Base-by-base conservation (phyloP, 2,113 vertebrate genomes). In the Amphilophus citrinellus region DNA sequence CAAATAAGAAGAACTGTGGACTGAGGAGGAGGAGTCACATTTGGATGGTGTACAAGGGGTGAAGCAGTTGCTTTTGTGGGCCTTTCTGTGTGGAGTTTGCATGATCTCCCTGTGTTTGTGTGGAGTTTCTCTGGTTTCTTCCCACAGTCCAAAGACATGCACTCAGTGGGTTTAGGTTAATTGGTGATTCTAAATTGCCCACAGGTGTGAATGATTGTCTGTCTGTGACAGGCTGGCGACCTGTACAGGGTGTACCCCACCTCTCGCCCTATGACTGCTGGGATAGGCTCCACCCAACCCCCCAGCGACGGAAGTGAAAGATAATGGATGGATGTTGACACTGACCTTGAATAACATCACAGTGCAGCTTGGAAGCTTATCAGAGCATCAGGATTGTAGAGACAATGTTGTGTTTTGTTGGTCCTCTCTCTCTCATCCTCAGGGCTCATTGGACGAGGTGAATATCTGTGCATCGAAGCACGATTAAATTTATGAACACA, bases 401-500 rank as follows among this genome's bases (percentile, higher is more conserved):
- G 39, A 5, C 17, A 59, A 18, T 18, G 15, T 32, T 24, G 32
- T 42, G 32, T 75, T 63, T 63, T 39, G 61, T 63, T 9, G 35
- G 50, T 73, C 66, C 57, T 37, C 37, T 44, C 7, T 57, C 6
- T 56, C 11, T 50, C 10, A 1, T 75, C 47, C 57, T 78, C 47
- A 3, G 57, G 30, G 71, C 58, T 84, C 68, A 76, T 35, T 58
- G 77, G 13, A 47, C 42, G 13, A 61, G 65, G 13, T 50, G 68
- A 80, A 61, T 78, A 90, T 79, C 37, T 82, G 75, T 17, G 5
- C 56, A 68, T n/a, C 24, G 10, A 73, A 35, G 13, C 66, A 5
- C 32, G 18, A 56, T 78, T 7, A 0, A 60, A 68, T 76, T 44
- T 24, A 35, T 22, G 20, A 50, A 20, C 37, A 35, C 32, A 14